Evolutionary conservation across 1,140 invertebrate genomes (phyloP), one percentile per base, ranked within the genome.

Genomic region (Hypsibius dujardini): DNA sequence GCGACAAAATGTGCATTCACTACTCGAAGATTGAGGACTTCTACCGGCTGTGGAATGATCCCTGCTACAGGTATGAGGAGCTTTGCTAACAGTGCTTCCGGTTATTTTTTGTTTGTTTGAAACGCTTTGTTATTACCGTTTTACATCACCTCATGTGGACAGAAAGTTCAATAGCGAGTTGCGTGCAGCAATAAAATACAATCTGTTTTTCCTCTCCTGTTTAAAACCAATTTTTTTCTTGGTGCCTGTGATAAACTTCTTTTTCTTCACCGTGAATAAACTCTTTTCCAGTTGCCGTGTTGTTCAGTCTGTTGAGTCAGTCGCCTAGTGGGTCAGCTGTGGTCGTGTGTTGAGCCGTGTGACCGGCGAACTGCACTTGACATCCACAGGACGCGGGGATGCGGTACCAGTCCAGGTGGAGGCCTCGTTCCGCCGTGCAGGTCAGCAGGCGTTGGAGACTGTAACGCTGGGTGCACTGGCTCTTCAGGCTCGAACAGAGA

Each of bases 1-100:
- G 62, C 3, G 62, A 67, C 45, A 67, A 67, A 67, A 67, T 67
- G 62, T 67, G 62, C 62, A 67, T 67, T 15, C 62, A 67, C 45
- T 67, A 67, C 42, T 67, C 62, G 12, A 67, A 12, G 45, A 42
- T 67, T 42, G 62, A 67, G 45, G 62, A 67, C 42, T 67, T 67
- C 45, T 67, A 67, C 62, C 12, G 62, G 45, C 62, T 67, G 7
- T 67, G 62, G 62, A 67, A 12, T 42, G 62, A 67, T 67, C 12
- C 12, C 42, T 67, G 62, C 42, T 67, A 15, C 42, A 12, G 42
- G 12, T 67, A 67, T 42, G 62, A 67, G 45, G 42, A 67, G 42
- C 42, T 67, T 12, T 67, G 62, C 42, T 67, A 67, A 67, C 7
- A 12, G 12, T 15, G 62, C 42, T 67, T 15, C 12, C 7, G 62